Percentiles rank a stretch among this genome's conserved stretches.
Conservation (phyloP, 2,888 invertebrate species). For the Tachina lurida region DNA sequence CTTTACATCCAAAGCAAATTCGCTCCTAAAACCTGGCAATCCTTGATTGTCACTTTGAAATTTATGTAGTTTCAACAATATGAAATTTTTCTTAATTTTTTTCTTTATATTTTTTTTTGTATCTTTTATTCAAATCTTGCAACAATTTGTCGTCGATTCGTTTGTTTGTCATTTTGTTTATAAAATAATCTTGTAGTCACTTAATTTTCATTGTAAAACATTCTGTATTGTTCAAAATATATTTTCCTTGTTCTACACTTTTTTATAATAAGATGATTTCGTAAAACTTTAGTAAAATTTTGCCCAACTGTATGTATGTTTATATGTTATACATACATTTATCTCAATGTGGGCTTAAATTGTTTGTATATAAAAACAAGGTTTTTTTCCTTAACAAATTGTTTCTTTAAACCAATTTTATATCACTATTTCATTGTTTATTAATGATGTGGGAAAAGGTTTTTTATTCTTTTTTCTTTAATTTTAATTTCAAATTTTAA, state of each 20-base stretch:
- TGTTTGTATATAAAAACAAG: slow-evolving; percentile 7
- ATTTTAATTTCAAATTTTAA: slow-evolving; percentile 1
- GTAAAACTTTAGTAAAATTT: slow-evolving; percentile 3
- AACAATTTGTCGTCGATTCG: slow-evolving; percentile 69
- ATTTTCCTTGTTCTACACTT: slow-evolving; percentile 18
- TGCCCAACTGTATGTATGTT: too few relatives aligned
- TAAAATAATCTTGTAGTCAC: slow-evolving; percentile 68
- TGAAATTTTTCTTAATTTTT: slow-evolving; percentile 1
- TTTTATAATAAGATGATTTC: slow-evolving; percentile 22
- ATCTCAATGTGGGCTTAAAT: slow-evolving; percentile 39
- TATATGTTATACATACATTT: neutral
- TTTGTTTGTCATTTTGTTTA: slow-evolving; percentile 60
- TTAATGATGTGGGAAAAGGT: slow-evolving; percentile 70
- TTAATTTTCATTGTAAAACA: slow-evolving; percentile 65
- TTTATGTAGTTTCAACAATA: slow-evolving; percentile 25
- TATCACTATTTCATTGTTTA: slow-evolving; percentile 47
- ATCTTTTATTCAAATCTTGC: slow-evolving; percentile 67
- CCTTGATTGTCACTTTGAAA: slow-evolving; percentile 33
- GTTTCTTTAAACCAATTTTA: slow-evolving; percentile 18
- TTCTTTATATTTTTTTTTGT: slow-evolving; percentile 41
- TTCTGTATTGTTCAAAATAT: slow-evolving; percentile 18
- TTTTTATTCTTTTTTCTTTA: slow-evolving; percentile 41
- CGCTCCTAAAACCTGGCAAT: slow-evolving; percentile 18
- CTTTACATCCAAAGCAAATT: too few relatives aligned
- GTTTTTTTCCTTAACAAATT: slow-evolving; percentile 43